A percentile compares a stretch with the other conserved stretches of the same genome.
Evolutionary conservation across 2,797 vertebrate genomes (phyloP).

Genomic region (Tolypeutes matacus): DNA sequence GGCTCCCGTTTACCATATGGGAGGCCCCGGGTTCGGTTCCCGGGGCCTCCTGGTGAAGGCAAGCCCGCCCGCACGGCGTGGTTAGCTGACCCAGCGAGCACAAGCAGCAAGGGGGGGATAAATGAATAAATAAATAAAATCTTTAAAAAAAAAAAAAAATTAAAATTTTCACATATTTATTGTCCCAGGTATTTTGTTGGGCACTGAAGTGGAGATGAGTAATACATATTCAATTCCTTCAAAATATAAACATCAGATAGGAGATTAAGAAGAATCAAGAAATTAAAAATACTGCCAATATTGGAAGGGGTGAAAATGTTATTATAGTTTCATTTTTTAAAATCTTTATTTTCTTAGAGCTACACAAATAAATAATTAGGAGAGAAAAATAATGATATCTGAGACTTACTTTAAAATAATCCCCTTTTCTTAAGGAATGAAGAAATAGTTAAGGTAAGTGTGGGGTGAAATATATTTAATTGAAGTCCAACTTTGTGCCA

Average conservation of each 20-base stretch:
- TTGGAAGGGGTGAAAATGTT: neutral
- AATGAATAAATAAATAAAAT: too few relatives aligned
- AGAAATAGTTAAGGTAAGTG: conserved; percentile 27
- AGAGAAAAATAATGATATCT: neutral
- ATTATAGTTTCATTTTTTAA: neutral
- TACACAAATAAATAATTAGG: neutral
- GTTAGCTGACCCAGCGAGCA: too few relatives aligned
- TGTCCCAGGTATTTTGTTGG: neutral
- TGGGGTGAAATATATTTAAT: neutral
- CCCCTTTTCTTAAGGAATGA: neutral
- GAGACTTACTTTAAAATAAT: conserved; percentile 35
- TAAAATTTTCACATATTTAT: conserved; percentile 40
- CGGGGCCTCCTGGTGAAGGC: too few relatives aligned
- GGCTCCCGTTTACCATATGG: too few relatives aligned
- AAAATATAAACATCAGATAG: conserved; percentile 35
- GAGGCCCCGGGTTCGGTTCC: too few relatives aligned
- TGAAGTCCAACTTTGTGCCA: neutral
- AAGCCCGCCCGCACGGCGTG: too few relatives aligned
- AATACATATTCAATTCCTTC: conserved; percentile 11
- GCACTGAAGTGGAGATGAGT: neutral
- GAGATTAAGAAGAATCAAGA: conserved; percentile 4
- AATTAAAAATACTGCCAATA: conserved; percentile 4
- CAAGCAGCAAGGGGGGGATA: too few relatives aligned
- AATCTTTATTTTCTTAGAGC: neutral
- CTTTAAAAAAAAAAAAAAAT: too few relatives aligned